A percentile compares a stretch with the other conserved stretches of the same genome.
Evolutionary conservation across 1,140 invertebrate species (phyloP).

Genomic region (Aphidius gifuensis): DNA sequence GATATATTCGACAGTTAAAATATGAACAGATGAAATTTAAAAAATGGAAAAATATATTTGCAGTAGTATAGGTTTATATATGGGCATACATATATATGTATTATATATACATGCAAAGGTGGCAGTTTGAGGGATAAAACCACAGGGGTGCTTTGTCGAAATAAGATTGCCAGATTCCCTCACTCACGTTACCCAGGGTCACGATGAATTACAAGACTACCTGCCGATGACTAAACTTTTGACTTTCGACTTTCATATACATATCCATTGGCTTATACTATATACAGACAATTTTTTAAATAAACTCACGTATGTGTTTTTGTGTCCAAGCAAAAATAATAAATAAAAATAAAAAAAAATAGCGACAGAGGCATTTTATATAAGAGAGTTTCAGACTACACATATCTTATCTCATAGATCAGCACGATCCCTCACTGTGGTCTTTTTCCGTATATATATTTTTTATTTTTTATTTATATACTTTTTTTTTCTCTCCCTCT

Average conservation of each 20-base stretch:
- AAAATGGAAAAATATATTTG: too few species aligned
- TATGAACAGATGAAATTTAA: too few species aligned
- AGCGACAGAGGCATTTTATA: conserved; percentile 3
- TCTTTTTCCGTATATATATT: background rate
- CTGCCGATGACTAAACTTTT: conserved; percentile 23
- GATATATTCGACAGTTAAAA: too few species aligned
- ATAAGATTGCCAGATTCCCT: conserved; percentile 11
- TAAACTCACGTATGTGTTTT: background rate
- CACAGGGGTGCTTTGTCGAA: conserved; percentile 7
- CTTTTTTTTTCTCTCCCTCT: conserved; percentile 5
- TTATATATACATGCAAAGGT: background rate
- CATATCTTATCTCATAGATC: conserved; percentile 12
- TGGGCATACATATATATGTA: too few species aligned
- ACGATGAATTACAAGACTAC: conserved; percentile 31
- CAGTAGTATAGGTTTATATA: too few species aligned
- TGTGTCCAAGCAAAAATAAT: conserved; percentile 3
- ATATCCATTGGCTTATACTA: background rate
- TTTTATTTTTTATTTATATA: conserved; percentile 9
- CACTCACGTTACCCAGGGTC: conserved; percentile 7
- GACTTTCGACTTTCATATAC: conserved; percentile 11
- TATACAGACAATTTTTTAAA: background rate
- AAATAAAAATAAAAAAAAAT: background rate
- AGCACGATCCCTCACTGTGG: conserved; percentile 16
- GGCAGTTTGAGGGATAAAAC: conserved; percentile 12
- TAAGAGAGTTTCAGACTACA: conserved; percentile 3